Evolutionary conservation across 2,113 vertebrate species (phyloP).

Genomic region (Ictalurus punctatus): DNA sequence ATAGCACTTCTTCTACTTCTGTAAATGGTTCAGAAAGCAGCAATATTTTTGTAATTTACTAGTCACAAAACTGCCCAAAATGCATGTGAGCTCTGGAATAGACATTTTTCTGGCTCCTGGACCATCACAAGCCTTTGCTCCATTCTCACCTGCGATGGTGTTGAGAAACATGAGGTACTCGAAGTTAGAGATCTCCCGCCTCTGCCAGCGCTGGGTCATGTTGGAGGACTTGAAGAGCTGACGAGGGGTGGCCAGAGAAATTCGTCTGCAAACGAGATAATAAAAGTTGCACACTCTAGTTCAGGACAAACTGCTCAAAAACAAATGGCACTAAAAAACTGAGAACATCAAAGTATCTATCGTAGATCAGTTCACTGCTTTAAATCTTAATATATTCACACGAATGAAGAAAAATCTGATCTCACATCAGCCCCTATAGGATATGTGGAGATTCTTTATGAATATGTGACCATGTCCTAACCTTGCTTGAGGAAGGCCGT

Average conservation of each 20-base stretch:
- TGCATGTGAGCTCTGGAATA: neutral
- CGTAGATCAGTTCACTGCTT: neutral
- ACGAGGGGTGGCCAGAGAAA: slow-evolving; percentile 94
- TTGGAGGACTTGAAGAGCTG: slow-evolving; percentile 99
- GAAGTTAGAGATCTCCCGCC: slow-evolving; percentile 98
- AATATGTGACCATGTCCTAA: slow-evolving; percentile 58
- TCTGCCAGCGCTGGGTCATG: slow-evolving; percentile 99
- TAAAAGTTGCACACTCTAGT: neutral
- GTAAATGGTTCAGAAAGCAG: neutral
- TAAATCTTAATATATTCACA: neutral
- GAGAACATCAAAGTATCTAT: neutral
- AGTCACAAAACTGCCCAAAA: neutral
- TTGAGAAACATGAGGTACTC: slow-evolving; percentile 99
- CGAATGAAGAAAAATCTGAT: neutral
- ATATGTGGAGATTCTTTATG: neutral
- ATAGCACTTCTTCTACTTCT: neutral
- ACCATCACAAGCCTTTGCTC: neutral
- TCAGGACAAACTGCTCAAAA: slow-evolving; percentile 1
- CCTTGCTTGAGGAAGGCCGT: slow-evolving; percentile 97
- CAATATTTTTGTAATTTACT: neutral
- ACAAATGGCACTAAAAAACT: neutral
- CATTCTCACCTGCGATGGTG: slow-evolving; percentile 90
- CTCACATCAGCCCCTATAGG: neutral
- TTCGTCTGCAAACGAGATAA: slow-evolving; percentile 76
- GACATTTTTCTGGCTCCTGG: neutral